Percentiles rank a stretch among this genome's conserved stretches.
These are phyloP conservation scores for Nothobranchius furzeri DNA, from an alignment of 2,113 vertebrate species.

Conservation along the genomic window DNA sequence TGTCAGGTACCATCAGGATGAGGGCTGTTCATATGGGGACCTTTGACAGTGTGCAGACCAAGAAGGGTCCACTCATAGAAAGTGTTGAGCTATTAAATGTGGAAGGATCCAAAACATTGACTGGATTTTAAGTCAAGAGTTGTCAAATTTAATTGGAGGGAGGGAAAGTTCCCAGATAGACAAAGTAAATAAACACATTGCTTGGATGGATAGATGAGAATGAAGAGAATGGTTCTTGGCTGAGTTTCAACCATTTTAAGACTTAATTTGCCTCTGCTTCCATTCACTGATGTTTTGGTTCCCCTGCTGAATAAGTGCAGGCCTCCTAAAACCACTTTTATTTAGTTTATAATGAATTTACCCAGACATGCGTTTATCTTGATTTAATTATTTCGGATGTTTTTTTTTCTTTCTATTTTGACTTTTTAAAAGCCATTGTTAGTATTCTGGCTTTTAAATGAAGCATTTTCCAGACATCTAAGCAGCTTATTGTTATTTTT, in stretches of 20 bases:
- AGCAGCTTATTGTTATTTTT: constrained; percentile 1
- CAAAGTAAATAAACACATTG: constrained; percentile 21
- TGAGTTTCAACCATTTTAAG: background rate
- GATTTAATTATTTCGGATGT: background rate
- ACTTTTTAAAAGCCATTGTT: background rate
- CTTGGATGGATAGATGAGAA: constrained; percentile 15
- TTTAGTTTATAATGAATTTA: background rate
- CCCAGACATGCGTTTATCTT: background rate
- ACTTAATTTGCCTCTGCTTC: background rate
- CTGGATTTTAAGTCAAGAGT: background rate
- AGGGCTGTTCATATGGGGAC: constrained; percentile 52
- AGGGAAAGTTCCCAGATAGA: constrained; percentile 38
- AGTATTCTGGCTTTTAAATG: constrained; percentile 2
- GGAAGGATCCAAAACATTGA: background rate
- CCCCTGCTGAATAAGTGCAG: background rate
- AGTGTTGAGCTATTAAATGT: constrained; percentile 3
- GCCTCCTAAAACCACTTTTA: background rate
- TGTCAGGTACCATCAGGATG: constrained; percentile 76
- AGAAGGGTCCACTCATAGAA: background rate
- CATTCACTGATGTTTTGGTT: background rate
- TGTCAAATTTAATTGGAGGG: background rate
- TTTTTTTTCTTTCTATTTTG: background rate
- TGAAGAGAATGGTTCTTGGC: constrained; percentile 2
- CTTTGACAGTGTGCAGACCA: constrained; percentile 29
- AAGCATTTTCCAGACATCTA: background rate